Conservation (phyloP, 2,797 vertebrate genomes). For the Scyliorhinus canicula region DNA sequence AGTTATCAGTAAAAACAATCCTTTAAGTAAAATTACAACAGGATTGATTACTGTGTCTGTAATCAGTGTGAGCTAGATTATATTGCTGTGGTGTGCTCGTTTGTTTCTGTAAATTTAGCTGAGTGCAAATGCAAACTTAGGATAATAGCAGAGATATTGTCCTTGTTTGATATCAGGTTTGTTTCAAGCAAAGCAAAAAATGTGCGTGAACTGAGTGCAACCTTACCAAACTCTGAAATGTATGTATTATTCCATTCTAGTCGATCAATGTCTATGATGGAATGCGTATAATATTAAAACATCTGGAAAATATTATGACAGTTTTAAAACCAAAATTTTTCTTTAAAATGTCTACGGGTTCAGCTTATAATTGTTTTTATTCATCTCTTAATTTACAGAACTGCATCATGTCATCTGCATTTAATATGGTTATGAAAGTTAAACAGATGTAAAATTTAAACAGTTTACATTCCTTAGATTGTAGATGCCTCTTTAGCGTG, state of each 20-base stretch:
- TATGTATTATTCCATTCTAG: not conserved
- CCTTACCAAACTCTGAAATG: not conserved
- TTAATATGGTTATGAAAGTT: not conserved
- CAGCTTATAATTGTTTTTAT: not conserved
- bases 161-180: not conserved
- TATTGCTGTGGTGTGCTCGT: not conserved
- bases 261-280: not conserved
- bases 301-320: not conserved
- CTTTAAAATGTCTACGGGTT: not conserved
- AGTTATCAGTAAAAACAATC: not conserved
- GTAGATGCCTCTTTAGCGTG: not conserved
- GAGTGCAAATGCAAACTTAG: not conserved
- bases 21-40: not conserved
- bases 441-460: slow-evolving; percentile 12
- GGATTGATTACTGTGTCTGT: not conserved
- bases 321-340: not conserved
- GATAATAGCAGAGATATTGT: not conserved
- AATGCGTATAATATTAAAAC: not conserved
- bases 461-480: slow-evolving; percentile 26
- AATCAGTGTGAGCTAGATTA: not conserved
- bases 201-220: too few relatives aligned
- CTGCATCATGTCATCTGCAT: not conserved
- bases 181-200: not conserved
- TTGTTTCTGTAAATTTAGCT: not conserved
- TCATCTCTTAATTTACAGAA: not conserved